phyloP scores from a whole-genome alignment of 2,888 invertebrate genomes.

The Andrena minutula region DNA sequence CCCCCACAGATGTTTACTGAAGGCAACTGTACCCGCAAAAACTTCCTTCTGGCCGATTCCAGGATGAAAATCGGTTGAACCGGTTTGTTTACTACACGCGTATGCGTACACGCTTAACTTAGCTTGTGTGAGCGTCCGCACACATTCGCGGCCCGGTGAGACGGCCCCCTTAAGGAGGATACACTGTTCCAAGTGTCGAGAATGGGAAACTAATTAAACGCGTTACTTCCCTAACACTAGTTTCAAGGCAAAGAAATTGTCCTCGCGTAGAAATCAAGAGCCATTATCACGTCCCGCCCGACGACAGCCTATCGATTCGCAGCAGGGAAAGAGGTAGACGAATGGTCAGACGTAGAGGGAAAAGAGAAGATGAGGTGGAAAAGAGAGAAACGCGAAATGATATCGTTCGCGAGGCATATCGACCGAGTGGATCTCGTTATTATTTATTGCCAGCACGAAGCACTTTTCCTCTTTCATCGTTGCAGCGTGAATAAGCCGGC shows the following conservation, averaged over 20 bases:
- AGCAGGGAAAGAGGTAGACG: neutral
- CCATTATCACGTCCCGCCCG: slow-evolving; percentile 38
- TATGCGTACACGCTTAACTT: too few relatives aligned
- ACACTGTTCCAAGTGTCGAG: neutral
- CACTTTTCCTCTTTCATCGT: slow-evolving; percentile 65
- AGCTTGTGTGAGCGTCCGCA: too few relatives aligned
- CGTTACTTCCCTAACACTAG: neutral
- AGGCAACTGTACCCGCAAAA: too few relatives aligned
- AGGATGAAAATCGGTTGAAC: too few relatives aligned
- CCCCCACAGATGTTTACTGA: too few relatives aligned
- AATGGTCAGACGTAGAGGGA: neutral
- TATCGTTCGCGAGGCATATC: slow-evolving; percentile 69
- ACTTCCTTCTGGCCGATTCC: too few relatives aligned
- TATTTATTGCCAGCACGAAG: slow-evolving; percentile 70
- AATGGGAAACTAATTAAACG: neutral
- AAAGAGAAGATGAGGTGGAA: slow-evolving; percentile 1
- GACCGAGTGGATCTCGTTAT: slow-evolving; percentile 69
- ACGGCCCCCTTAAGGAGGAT: too few relatives aligned
- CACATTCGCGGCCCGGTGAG: too few relatives aligned
- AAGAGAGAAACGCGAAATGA: slow-evolving; percentile 31
- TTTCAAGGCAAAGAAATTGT: slow-evolving; percentile 6
- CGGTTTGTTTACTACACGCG: too few relatives aligned
- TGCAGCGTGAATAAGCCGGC: slow-evolving; percentile 63
- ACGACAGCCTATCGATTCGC: slow-evolving; percentile 27
- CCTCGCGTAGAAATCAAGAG: slow-evolving; percentile 1